Conservation (phyloP, 2,113 vertebrate genomes). For the Oreamnos americanus region DNA sequence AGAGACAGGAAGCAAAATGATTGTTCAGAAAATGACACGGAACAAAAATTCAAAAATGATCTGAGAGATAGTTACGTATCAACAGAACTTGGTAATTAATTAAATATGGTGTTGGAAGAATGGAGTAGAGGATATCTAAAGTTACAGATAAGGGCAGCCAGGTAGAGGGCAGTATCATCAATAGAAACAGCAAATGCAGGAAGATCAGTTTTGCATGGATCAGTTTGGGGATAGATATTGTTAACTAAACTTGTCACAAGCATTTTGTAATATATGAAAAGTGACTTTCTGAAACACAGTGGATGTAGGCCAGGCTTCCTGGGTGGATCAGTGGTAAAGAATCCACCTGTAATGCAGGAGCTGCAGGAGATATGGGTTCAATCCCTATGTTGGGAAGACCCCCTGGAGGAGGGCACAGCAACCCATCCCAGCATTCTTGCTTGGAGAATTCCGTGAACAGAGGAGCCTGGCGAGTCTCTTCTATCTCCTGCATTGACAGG, state of each 20-base stretch:
- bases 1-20: neutral
- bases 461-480: neutral
- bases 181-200: neutral
- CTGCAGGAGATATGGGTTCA: neutral
- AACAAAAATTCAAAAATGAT: neutral
- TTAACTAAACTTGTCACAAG: neutral
- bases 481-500: neutral
- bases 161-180: neutral
- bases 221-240: neutral
- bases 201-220: neutral
- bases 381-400: fast-evolving
- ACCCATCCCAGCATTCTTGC: neutral
- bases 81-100: neutral
- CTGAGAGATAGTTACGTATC: neutral
- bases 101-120: neutral
- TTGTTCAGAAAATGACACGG: neutral
- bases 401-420: neutral
- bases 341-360: neutral
- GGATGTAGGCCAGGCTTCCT: neutral
- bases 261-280: neutral
- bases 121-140: neutral
- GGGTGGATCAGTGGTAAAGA: neutral
- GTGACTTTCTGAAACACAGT: neutral
- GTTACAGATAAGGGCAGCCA: neutral
- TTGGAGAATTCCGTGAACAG: neutral